Base-by-base conservation (phyloP, 2,888 invertebrate species). In the Pecten maximus region DNA sequence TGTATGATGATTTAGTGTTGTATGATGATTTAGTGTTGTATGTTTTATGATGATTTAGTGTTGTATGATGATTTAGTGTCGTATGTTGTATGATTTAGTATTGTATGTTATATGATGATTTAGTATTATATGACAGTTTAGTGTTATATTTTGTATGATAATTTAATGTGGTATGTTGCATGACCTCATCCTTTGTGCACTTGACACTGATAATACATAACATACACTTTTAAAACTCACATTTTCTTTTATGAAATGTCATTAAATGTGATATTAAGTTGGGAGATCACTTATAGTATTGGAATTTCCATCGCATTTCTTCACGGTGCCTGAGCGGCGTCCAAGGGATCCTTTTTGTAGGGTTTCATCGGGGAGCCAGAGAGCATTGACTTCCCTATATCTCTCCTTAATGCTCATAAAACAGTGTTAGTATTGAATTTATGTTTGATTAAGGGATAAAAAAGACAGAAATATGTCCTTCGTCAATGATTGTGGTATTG, bases 391-490 rank as follows among this genome's bases (percentile, higher is more conserved):
- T n/a, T 54, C 23, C 54, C 15, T 74, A 2, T 74, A 6, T 35
- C 74, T 74, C 74, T 74, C 12, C 35, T 28, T 12, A 74, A 74
- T 74, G 74, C 74, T 74, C 74, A 74, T 74, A 74, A 74, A 74
- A 74, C 35, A 6, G 8, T 28, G 35, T 28, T 74, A 28, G 74
- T 15, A 74, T 35, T 28, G 74, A 35, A 74, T 35, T 74, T 28
- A 74, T 74, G 74, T 28, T 35, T 74, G 74, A 74, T 74, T 74
- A 74, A 28, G 74, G 23, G 74, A 74, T 74, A 74, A 74, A 74
- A 74, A 28, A 74, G 74, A 74, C 35, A 74, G 28, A 74, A 74
- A 74, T 23, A 74, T 74, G 74, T 74, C 74, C 74, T 35, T 74
- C 74, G 35, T 74, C 74, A 28, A 74, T 74, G 74, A 35, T 74